Evolutionary conservation across 2,888 invertebrate genomes (phyloP), one percentile per base, ranked within the genome.

Genomic region (Craniophora ligustri): DNA sequence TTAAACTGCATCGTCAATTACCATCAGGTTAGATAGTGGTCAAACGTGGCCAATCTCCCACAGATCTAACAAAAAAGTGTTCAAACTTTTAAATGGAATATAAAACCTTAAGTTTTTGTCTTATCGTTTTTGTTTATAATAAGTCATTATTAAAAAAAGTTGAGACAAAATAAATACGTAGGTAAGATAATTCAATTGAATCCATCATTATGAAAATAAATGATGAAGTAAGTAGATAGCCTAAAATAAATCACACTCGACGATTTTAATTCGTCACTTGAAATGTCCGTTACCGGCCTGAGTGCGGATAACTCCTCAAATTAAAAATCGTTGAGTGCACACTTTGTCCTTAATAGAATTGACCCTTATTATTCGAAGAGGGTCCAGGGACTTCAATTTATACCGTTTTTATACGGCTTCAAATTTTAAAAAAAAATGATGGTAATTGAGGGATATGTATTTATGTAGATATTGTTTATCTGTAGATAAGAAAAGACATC

Each of bases 321-420:
- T 59, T 57, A 54, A 59, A 59, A 71, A 68, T 48, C 35, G 57
- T 62, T 48, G 46, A 66, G 68, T 54, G 41, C 45, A 42, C 44
- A 49, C 48, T 63, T 46, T 34, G 26, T 16, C 46, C 38, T 50
- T 64, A 55, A 56, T 67, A 67, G 59, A 56, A 41, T 53, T 56
- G 71, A 60, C 50, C 55, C 49, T 62, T 59, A 42, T 45, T 62
- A 57, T 65, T 55, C 41, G 30, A 51, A 62, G 54, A 49, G 41
- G 50, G 38, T 42, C 42, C 47, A 40, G 49, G 34, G 34, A 63
- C 55, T 60, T 55, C 60, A 71, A 71, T 68, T 68, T 68, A 45
- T 61, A 45, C 48, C 40, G 18, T 47, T 66, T 26, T 48, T 26
- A n/a, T 40, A 58, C 34, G 44, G 49, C 42, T 57, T 40, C 32